phyloP scores from a whole-genome alignment of 2,797 vertebrate species.

The Stomatorhinus walkeri region DNA sequence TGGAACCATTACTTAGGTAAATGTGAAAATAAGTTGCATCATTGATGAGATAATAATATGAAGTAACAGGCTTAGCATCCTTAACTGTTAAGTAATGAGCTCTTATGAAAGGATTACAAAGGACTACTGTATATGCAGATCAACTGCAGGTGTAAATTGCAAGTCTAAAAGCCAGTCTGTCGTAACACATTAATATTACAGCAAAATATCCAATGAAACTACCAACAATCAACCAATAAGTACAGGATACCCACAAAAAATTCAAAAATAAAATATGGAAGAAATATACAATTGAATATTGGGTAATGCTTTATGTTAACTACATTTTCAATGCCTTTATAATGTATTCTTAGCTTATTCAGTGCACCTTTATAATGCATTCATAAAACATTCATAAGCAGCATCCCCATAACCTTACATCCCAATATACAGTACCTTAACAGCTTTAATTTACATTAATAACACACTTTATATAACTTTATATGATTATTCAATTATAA shows the following conservation, averaged over 20 bases:
- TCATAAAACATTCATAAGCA: not conserved
- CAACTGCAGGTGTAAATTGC: not conserved
- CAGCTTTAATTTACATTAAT: not conserved
- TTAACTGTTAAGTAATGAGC: not conserved
- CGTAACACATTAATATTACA: not conserved
- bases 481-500: not conserved
- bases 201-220: not conserved
- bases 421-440: not conserved
- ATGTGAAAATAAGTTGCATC: not conserved
- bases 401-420: not conserved
- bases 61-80: not conserved
- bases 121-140: not conserved
- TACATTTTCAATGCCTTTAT: not conserved
- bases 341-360: not conserved
- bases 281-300: not conserved
- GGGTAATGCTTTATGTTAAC: not conserved
- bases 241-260: not conserved
- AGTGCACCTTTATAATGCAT: not conserved
- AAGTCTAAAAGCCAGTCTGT: not conserved
- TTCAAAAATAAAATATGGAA: not conserved
- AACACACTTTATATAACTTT: not conserved
- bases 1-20: not conserved
- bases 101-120: not conserved
- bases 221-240: not conserved
- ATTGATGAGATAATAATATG: not conserved